Evolutionary conservation across 1,140 invertebrate genomes (phyloP).

Genomic region (Whitmania pigra): DNA sequence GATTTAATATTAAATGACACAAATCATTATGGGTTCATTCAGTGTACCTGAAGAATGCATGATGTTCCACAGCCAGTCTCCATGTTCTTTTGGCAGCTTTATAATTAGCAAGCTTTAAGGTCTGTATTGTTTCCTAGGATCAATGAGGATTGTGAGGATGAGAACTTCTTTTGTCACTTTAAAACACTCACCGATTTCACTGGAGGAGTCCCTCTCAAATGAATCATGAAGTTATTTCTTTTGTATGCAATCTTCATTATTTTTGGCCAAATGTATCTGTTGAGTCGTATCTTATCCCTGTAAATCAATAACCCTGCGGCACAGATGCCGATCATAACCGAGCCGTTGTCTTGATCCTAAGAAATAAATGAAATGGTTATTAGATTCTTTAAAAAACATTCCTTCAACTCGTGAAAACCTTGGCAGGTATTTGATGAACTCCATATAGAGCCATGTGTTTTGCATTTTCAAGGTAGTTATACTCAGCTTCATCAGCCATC

Average conservation of each 20-base stretch:
- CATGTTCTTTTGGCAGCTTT: constrained; percentile 89
- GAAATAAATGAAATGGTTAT: neutral
- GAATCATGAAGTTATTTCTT: constrained; percentile 94
- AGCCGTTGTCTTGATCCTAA: constrained; percentile 78
- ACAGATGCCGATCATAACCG: constrained; percentile 92
- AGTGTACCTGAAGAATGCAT: constrained; percentile 93
- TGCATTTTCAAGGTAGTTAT: constrained; percentile 91
- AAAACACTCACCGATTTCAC: neutral
- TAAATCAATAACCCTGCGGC: constrained; percentile 88
- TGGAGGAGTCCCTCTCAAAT: constrained; percentile 36
- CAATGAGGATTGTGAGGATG: constrained; percentile 62
- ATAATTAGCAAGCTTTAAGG: constrained; percentile 87
- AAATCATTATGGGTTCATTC: neutral
- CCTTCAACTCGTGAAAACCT: constrained; percentile 39
- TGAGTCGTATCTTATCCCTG: constrained; percentile 82
- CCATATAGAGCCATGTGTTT: constrained; percentile 97
- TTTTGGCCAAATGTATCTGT: constrained; percentile 89
- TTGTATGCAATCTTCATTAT: constrained; percentile 98
- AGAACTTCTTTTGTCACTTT: neutral
- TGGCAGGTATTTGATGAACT: constrained; percentile 85
- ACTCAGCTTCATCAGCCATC: constrained; percentile 84
- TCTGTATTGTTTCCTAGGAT: constrained; percentile 78
- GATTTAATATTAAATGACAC: neutral
- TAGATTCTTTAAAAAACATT: too few species aligned
- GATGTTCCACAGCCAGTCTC: constrained; percentile 98